These are phyloP conservation scores for Chiroxiphia lanceolata DNA, from an alignment of 2,797 vertebrate genomes.

Conservation along the genomic window DNA sequence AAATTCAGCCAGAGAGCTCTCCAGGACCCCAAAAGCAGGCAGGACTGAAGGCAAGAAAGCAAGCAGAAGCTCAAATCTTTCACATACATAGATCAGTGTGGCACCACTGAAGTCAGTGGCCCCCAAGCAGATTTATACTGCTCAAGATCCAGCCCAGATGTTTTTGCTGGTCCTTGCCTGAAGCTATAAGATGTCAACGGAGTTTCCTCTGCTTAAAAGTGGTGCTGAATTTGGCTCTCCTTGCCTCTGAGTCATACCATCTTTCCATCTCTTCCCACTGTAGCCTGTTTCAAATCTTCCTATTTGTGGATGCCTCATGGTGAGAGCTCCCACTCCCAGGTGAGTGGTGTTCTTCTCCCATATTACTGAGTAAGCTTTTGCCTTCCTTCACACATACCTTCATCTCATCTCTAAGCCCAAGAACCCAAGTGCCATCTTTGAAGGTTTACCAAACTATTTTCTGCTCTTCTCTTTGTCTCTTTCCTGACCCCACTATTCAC, in stretches of 20 bases:
- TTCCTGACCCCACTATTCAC: background rate
- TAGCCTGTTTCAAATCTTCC: background rate
- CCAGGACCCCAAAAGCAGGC: background rate
- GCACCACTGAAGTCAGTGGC: background rate
- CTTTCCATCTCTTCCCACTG: constrained; percentile 6
- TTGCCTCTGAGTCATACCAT: background rate
- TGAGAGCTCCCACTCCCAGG: background rate
- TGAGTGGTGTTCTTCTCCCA: background rate
- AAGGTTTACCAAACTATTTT: background rate
- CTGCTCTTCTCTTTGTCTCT: background rate
- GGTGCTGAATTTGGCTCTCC: constrained; percentile 18
- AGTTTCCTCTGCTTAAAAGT: constrained; percentile 41
- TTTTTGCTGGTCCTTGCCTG: constrained; percentile 38
- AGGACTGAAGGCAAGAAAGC: background rate
- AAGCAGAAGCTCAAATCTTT: background rate
- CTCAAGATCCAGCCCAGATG: constrained; percentile 45
- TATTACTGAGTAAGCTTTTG: background rate
- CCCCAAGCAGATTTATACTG: background rate
- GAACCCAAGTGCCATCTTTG: background rate
- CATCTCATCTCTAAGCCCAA: background rate
- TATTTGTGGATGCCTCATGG: background rate
- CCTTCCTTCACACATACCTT: background rate
- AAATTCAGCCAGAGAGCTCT: background rate
- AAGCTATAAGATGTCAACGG: constrained; percentile 30
- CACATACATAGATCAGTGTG: background rate